These are phyloP conservation scores for Meleagris gallopavo DNA, from an alignment of 2,113 vertebrate species.

Conservation along the genomic window DNA sequence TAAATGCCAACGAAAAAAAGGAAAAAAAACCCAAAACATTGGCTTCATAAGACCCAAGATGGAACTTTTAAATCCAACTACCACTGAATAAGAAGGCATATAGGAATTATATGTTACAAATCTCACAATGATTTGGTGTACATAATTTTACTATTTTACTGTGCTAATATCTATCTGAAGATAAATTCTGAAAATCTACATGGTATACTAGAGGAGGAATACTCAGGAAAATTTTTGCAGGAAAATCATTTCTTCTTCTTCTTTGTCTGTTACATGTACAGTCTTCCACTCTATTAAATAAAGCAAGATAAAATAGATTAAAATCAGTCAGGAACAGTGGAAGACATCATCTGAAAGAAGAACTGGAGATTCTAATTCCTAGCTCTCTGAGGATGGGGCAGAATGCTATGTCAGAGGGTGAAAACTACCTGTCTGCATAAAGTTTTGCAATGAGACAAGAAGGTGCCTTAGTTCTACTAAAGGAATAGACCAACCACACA, in stretches of 20 bases:
- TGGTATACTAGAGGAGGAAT: background rate
- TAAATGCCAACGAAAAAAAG: background rate
- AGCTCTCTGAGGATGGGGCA: background rate
- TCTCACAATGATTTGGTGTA: background rate
- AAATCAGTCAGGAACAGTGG: background rate
- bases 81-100: background rate
- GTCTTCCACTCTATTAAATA: background rate
- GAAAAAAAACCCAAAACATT: background rate
- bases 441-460: background rate
- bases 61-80: background rate
- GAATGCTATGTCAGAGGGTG: accelerated
- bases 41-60: background rate
- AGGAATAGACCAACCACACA: background rate
- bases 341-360: background rate
- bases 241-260: background rate
- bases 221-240: background rate
- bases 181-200: background rate
- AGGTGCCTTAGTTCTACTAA: background rate
- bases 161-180: background rate
- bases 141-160: background rate
- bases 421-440: background rate
- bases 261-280: background rate
- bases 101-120: background rate
- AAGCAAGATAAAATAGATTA: background rate
- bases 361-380: background rate